Evolutionary conservation across 2,888 invertebrate genomes (phyloP).

Genomic region (Spisula subtruncata): DNA sequence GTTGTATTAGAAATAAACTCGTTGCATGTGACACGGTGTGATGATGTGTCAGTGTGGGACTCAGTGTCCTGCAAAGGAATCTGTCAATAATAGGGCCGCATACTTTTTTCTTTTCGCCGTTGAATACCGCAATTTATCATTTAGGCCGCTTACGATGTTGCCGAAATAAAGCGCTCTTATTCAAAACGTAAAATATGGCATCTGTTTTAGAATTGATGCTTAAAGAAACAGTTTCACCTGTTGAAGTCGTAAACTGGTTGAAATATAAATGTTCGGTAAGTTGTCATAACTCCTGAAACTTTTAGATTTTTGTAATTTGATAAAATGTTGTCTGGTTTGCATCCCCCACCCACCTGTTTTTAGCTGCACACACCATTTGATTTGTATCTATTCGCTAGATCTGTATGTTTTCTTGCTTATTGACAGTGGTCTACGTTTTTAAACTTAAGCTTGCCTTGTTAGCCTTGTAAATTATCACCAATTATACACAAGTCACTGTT

Average conservation of each 20-base stretch:
- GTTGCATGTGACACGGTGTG: no score
- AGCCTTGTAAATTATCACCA: neutral
- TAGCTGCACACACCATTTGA: neutral
- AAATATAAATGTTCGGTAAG: conserved; percentile 50
- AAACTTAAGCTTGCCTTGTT: neutral
- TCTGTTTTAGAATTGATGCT: conserved; percentile 73
- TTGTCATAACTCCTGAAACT: neutral
- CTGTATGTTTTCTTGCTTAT: neutral
- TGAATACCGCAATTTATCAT: no score
- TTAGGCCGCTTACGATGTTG: conserved; percentile 58
- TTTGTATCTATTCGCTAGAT: neutral
- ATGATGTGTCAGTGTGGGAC: no score
- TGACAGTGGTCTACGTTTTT: neutral
- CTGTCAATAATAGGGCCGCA: no score
- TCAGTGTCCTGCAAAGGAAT: no score
- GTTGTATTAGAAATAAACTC: no score
- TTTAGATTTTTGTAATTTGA: neutral
- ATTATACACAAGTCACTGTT: neutral
- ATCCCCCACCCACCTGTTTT: conserved; percentile 30
- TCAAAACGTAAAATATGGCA: conserved; percentile 73
- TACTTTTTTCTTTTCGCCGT: no score
- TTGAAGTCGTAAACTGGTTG: conserved; percentile 72
- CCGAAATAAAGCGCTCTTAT: conserved; percentile 53
- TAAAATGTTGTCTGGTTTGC: neutral
- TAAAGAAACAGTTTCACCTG: conserved; percentile 64